Evolutionary conservation across 1,140 invertebrate species (phyloP).

Genomic region (Adelges cooleyi): DNA sequence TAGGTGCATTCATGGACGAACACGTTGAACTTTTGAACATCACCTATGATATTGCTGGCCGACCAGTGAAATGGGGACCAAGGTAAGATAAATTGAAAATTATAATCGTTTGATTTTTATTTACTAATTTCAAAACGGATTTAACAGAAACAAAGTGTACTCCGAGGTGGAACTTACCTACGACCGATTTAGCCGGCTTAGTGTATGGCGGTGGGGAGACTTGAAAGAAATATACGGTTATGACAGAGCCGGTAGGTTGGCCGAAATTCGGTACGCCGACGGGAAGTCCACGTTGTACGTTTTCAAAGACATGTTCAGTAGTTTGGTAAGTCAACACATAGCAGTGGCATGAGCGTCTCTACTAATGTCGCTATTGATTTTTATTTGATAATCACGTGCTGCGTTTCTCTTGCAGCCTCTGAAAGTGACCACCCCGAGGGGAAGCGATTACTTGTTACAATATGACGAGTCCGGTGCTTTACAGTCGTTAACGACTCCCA

Average conservation of each 20-base stretch:
- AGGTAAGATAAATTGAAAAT: conserved; percentile 39
- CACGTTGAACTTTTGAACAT: conserved; percentile 79
- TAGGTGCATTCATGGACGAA: conserved; percentile 81
- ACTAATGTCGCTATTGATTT: no score
- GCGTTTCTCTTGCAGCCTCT: conserved; percentile 49
- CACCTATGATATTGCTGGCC: conserved; percentile 80
- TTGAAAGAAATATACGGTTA: conserved; percentile 78
- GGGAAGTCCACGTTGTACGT: conserved; percentile 73
- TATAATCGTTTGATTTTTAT: neutral
- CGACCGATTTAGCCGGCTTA: conserved; percentile 78
- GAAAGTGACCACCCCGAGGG: conserved; percentile 82
- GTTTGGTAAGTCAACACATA: conserved; percentile 43
- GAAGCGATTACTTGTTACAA: conserved; percentile 81
- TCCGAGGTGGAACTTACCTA: conserved; percentile 83
- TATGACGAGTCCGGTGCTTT: conserved; percentile 86
- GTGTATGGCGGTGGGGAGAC: conserved; percentile 84
- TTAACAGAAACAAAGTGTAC: conserved; percentile 55
- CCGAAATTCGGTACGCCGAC: conserved; percentile 78
- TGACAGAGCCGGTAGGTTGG: conserved; percentile 70
- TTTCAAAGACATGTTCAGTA: conserved; percentile 79
- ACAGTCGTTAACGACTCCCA: conserved; percentile 78
- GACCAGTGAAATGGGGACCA: conserved; percentile 79
- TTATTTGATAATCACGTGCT: neutral
- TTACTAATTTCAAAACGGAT: neutral
- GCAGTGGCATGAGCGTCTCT: neutral